These are phyloP conservation scores for Cyrtorhinus lividipennis DNA, from an alignment of 1,140 invertebrate species.

Conservation along the genomic window DNA sequence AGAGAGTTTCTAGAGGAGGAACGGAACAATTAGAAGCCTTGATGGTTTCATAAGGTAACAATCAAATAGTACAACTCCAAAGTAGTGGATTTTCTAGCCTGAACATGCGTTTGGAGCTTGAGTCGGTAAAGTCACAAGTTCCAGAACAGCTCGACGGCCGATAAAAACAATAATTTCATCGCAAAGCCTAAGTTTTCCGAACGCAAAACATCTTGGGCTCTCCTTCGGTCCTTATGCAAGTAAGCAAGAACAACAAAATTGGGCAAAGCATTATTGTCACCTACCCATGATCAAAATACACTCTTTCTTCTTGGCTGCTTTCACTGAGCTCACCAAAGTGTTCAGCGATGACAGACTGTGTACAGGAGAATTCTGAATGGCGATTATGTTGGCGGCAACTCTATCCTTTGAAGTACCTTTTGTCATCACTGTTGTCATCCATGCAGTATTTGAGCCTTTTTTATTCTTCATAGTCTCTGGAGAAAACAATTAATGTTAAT, in stretches of 20 bases:
- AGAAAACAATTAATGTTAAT: neutral
- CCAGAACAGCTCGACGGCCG: too few relatives aligned
- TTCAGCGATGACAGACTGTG: conserved; percentile 57
- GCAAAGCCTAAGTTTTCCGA: too few relatives aligned
- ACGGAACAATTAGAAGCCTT: too few relatives aligned
- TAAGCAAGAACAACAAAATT: neutral
- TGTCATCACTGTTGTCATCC: conserved; percentile 64
- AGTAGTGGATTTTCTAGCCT: too few relatives aligned
- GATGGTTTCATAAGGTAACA: too few relatives aligned
- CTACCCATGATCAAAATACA: conserved; percentile 47
- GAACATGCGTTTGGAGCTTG: too few relatives aligned
- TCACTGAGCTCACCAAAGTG: conserved; percentile 59
- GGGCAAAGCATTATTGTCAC: too few relatives aligned
- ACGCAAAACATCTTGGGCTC: too few relatives aligned
- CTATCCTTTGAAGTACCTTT: conserved; percentile 73
- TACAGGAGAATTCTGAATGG: conserved; percentile 72
- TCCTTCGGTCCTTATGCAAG: too few relatives aligned
- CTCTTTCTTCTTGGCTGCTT: conserved; percentile 66
- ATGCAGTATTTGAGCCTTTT: conserved; percentile 34
- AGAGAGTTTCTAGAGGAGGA: conserved; percentile 58
- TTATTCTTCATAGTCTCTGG: conserved; percentile 14
- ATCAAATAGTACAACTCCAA: too few relatives aligned
- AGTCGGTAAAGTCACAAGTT: too few relatives aligned
- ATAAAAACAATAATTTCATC: too few relatives aligned
- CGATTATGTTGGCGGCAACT: conserved; percentile 65